Base-by-base conservation (phyloP, 2,797 vertebrate species). In the Sebastes flavidus region DNA sequence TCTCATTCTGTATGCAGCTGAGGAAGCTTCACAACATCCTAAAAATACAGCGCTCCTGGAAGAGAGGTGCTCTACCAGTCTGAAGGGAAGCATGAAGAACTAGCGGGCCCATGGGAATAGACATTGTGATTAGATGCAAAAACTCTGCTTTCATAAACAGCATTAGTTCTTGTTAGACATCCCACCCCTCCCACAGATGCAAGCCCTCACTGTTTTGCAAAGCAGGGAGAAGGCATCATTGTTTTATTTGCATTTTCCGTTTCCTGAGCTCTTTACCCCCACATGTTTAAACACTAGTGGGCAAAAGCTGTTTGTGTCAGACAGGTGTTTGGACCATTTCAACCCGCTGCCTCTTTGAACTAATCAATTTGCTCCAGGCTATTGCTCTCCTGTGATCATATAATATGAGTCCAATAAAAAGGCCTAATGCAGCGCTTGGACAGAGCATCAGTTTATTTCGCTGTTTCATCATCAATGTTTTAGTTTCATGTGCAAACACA, bases 31-130 rank as follows among this genome's bases (percentile, higher is more conserved):
- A 98, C 96, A 98, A 97, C 97, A 98, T 97, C 96, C 97, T 97
- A 98, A 99, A 99, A 99, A 99, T 98, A 98, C 97, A 97, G 97
- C 89, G 94, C 96, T 95, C 97, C 97, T 97, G 94, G 97, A 96
- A 97, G 96, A 96, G 95, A 97, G 96, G 97, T 97, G 97, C 97
- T 95, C 96, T 95, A 90, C 91, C 96, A 95, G 94, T 96, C 97
- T 97, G 96, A 96, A 96, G 96, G 92, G 93, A 97, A 96, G 96
- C 96, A 96, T 95, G 96, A 97, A 97, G 97, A 96, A 96, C 92
- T 95, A 95, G 96, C 94, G 90, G 94, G 94, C 97, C 97, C 97
- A 93, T 95, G 97, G 97, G 97, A 97, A 96, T 95, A 97, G 96
- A 96, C 95, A 93, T 95, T 96, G 96, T 97, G 96, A 97, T 97